Evolutionary conservation across 2,113 vertebrate species (phyloP), one percentile per base, ranked within the genome.

Genomic region (Melanotaenia duboulayi): DNA sequence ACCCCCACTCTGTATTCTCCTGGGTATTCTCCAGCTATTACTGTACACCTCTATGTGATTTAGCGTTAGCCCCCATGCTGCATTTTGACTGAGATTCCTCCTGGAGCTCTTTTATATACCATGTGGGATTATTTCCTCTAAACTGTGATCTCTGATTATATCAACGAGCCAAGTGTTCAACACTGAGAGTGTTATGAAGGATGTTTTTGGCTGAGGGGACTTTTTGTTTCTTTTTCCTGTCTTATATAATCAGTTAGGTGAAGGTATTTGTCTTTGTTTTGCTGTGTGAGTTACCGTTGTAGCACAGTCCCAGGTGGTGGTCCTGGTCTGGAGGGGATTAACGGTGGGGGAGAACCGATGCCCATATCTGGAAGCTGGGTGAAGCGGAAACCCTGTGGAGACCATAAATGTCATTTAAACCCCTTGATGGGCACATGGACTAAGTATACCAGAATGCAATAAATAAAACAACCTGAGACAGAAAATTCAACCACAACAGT

Each of bases 291-390:
- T 12, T 96, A 97, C 96, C 95, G 91, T 88, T 94, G 93, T 76
- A 96, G 88, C 70, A 95, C 95, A 42, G 95, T 91, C n/a, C 96
- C 96, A 68, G 95, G 95, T 50, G 96, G 96, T 1, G 96, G 96
- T 84, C 95, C 97, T 0, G 95, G 95, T 87, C 97, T 93, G 4
- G 98, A 97, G 87, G 97, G 96, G 24, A 99, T 95, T 14, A 97
- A 95, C 0, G 97, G 97, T 1, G 97, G 97, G 0, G 97, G 97
- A 71, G 96, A 95, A 11, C 97, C 97, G 88, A 98, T 95, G 80
- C 97, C 95, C 96, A 99, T 99, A 71, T 99, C 98, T 69, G 98
- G 97, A 84, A 99, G 97, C 91, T 99, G 98, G 50, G 97, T 98
- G 90, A 98, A 99, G 76, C 97, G 95, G 82, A 98, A 99, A 74